Evolutionary conservation across 2,888 invertebrate species (phyloP).

Genomic region (Chrysolina haemoptera): DNA sequence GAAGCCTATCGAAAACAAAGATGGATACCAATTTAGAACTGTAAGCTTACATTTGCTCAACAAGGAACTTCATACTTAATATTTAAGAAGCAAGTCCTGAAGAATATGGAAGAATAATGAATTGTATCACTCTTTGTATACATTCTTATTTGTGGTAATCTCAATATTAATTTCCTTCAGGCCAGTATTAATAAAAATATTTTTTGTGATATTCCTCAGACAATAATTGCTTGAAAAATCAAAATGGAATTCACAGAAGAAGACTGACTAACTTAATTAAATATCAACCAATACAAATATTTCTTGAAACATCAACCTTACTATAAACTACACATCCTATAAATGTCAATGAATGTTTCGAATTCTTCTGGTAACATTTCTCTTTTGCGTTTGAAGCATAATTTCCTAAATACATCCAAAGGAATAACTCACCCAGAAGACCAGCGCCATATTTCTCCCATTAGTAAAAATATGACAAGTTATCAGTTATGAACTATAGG

Average conservation of each 20-base stretch:
- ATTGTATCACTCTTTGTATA: too few relatives aligned
- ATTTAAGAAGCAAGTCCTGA: too few relatives aligned
- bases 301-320: not conserved
- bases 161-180: too few relatives aligned
- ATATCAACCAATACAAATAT: not conserved
- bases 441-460: not conserved
- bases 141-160: too few relatives aligned
- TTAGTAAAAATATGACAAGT: not conserved
- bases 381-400: conserved; percentile 17
- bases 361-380: conserved; percentile 9
- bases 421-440: not conserved
- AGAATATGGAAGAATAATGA: too few relatives aligned
- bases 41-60: too few relatives aligned
- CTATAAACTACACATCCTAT: not conserved
- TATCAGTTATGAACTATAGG: too few relatives aligned
- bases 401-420: not conserved
- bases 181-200: too few relatives aligned
- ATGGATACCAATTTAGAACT: too few relatives aligned
- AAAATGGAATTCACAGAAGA: not conserved
- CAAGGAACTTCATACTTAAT: too few relatives aligned
- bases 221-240: not conserved
- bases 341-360: conserved; percentile 7
- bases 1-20: too few relatives aligned
- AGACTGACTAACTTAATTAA: conserved; percentile 10
- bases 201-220: too few relatives aligned